Conservation (phyloP, 2,797 vertebrate genomes). For the Sebastes minor region DNA sequence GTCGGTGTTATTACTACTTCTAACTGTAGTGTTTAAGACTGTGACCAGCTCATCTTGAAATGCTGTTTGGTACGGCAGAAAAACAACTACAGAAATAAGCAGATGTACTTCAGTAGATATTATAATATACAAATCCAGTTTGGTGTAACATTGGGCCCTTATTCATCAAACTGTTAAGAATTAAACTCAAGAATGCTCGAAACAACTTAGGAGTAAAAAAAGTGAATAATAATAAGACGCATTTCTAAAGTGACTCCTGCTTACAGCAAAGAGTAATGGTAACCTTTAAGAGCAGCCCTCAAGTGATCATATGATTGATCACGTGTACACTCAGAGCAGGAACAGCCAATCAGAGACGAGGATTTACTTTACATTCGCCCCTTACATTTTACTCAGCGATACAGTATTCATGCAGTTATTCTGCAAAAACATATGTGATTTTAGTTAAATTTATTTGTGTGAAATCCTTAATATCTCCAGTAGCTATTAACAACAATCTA, state of each 20-base stretch:
- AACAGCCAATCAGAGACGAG: neutral
- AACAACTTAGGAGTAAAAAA: neutral
- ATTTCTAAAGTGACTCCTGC: neutral
- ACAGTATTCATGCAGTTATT: no score
- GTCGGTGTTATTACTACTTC: neutral
- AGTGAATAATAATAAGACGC: neutral
- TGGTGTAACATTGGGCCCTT: neutral
- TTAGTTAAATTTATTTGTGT: neutral
- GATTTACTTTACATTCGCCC: neutral
- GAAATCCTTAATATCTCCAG: neutral
- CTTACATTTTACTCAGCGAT: neutral
- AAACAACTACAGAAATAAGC: neutral
- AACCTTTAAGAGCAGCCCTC: neutral
- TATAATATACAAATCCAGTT: neutral
- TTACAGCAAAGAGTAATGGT: neutral
- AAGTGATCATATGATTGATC: neutral
- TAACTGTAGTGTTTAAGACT: slow-evolving; percentile 21
- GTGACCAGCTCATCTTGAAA: slow-evolving; percentile 10
- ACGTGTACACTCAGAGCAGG: neutral
- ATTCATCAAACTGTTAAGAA: neutral
- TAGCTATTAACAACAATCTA: neutral
- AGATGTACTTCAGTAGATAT: neutral
- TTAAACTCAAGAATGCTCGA: neutral
- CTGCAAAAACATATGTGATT: neutral
- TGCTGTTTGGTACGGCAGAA: neutral